A percentile compares a stretch with the other conserved stretches of the same genome.
Evolutionary conservation across 2,113 vertebrate species (phyloP).

Genomic region (Cacatua alba): DNA sequence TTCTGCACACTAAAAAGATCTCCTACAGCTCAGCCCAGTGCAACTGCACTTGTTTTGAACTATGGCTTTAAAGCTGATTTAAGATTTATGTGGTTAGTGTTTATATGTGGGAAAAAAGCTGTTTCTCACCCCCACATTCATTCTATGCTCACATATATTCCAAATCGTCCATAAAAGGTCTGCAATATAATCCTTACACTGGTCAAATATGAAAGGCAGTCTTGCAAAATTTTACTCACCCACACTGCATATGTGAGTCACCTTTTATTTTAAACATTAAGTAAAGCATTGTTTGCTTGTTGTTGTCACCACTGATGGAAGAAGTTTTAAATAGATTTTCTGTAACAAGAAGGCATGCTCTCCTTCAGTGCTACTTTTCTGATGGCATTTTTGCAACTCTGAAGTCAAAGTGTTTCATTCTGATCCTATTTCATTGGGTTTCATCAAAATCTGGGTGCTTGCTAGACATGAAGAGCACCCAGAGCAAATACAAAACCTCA

Average conservation of each 20-base stretch:
- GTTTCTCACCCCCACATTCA: neutral
- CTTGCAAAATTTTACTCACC: neutral
- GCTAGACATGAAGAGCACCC: neutral
- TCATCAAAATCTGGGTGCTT: neutral
- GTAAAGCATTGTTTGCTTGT: neutral
- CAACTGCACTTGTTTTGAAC: neutral
- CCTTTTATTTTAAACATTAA: neutral
- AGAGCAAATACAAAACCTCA: neutral
- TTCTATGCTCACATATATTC: neutral
- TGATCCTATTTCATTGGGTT: neutral
- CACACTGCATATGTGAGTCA: conserved; percentile 28
- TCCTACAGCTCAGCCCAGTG: neutral
- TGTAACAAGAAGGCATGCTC: neutral
- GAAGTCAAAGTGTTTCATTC: neutral
- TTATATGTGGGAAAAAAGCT: neutral
- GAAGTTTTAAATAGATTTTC: neutral
- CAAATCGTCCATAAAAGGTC: conserved; percentile 37
- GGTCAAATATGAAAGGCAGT: conserved; percentile 13
- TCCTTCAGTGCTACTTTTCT: neutral
- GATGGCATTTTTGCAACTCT: neutral
- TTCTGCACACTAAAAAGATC: neutral
- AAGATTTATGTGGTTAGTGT: neutral
- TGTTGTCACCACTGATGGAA: neutral
- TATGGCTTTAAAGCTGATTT: neutral
- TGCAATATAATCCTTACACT: neutral